Evolutionary conservation across 2,113 vertebrate genomes (phyloP).

Genomic region (Lonchura striata): DNA sequence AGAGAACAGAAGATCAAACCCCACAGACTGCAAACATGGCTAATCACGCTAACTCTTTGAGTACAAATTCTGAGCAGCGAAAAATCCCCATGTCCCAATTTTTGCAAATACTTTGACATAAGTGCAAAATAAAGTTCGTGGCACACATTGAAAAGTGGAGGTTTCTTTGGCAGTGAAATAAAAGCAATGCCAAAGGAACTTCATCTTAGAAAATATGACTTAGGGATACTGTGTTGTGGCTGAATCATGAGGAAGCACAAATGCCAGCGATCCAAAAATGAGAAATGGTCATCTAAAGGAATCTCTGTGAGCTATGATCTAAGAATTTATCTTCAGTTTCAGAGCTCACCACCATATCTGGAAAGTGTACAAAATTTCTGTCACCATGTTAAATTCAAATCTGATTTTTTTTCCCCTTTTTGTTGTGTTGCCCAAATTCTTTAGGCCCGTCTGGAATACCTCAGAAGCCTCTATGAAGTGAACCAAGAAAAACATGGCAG

Average conservation of each 20-base stretch:
- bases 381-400: background rate
- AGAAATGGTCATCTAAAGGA: background rate
- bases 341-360: background rate
- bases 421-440: background rate
- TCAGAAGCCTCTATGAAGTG: background rate
- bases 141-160: background rate
- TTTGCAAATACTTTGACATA: background rate
- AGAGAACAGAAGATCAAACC: background rate
- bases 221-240: background rate
- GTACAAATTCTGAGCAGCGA: background rate
- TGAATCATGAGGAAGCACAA: background rate
- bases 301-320: background rate
- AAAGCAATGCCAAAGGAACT: background rate
- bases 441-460: background rate
- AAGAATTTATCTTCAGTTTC: background rate
- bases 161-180: background rate
- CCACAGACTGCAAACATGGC: background rate
- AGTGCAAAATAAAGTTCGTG: background rate
- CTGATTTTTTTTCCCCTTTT: background rate
- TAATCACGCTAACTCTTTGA: background rate
- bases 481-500: slow-evolving; percentile 27
- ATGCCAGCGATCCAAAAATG: background rate
- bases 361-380: background rate
- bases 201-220: background rate
- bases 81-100: background rate